Base-by-base conservation (phyloP, 2,113 vertebrate genomes). In the Anhinga anhinga region DNA sequence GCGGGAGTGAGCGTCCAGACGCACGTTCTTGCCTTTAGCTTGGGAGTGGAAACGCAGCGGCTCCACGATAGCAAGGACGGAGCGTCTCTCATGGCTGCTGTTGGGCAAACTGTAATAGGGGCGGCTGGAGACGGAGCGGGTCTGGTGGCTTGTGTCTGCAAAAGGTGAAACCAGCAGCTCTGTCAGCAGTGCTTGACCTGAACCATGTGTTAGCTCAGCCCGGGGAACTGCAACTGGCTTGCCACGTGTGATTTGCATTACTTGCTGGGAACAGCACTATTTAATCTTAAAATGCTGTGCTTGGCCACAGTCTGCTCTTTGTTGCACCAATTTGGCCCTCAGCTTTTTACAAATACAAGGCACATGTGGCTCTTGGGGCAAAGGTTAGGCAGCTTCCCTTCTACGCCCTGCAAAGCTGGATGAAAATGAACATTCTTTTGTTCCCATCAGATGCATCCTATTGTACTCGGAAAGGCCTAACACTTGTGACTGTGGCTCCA, bases 1-100 rank as follows among this genome's bases (percentile, higher is more conserved):
- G 55, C 99, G 99, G 71, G 99, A 99, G 91, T 99, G 99, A 30
- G 99, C 98, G 22, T 99, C 99, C 97, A 99, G 98, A 7, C 99
- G 98, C 95, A 99, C 99, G 56, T 99, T 99, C 97, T 99, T 99
- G 97, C 99, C 99, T 96, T 99, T 99, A 97, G 99, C 98, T 50
- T 99, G 99, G 4, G 99, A 98, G 85, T 99, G 99, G 98, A 99
- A 99, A 58, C 99, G 99, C 1, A 99, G 99, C 0, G 99, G 98
- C 96, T 99, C 99, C 2, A 97, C 62, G 49, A 98, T 47, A 2
- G 97, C 97, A 67, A 99, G 95, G 85, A 98, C 98, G 10, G 98
- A 97, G 45, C 99, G 98, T 5, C 99, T 97, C 93, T 99, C 99
- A n/a, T 98, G 98, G 62, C 98, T 98, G 90, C 98, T 98, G 96